phyloP scores from a whole-genome alignment of 2,797 vertebrate species.

The Sebastes miniatus region DNA sequence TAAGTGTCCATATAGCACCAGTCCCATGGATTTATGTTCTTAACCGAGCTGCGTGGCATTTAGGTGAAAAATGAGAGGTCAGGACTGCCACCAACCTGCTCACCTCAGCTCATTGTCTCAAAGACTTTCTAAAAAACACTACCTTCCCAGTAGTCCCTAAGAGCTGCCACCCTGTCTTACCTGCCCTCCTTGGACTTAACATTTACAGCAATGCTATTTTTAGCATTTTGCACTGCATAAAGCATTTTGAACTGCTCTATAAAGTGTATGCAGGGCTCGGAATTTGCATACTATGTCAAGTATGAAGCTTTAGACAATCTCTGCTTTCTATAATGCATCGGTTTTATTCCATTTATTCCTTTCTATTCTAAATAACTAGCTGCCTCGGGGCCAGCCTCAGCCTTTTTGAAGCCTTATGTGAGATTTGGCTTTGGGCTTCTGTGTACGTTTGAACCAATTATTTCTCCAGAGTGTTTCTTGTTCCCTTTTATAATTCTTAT shows the following conservation, averaged over 20 bases:
- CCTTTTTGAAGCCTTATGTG: neutral
- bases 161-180: slow-evolving; percentile 7
- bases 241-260: neutral
- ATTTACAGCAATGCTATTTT: slow-evolving; percentile 38
- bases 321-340: neutral
- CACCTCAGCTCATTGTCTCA: neutral
- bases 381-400: neutral
- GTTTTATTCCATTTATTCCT: neutral
- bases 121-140: neutral
- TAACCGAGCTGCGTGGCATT: slow-evolving; percentile 17
- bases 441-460: neutral
- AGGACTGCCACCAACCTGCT: neutral
- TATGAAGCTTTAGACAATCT: neutral
- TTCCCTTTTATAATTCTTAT: neutral
- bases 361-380: neutral
- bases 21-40: slow-evolving; percentile 3
- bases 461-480: neutral
- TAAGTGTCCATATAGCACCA: neutral
- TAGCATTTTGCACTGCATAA: slow-evolving; percentile 8
- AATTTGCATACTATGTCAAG: slow-evolving; percentile 17
- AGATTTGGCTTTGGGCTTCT: neutral
- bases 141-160: slow-evolving; percentile 15
- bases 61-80: slow-evolving; percentile 32
- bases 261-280: slow-evolving; percentile 1
- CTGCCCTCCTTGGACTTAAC: slow-evolving; percentile 26